Conservation (phyloP, 1,140 invertebrate species). For the Drosophila quadrilineata region DNA sequence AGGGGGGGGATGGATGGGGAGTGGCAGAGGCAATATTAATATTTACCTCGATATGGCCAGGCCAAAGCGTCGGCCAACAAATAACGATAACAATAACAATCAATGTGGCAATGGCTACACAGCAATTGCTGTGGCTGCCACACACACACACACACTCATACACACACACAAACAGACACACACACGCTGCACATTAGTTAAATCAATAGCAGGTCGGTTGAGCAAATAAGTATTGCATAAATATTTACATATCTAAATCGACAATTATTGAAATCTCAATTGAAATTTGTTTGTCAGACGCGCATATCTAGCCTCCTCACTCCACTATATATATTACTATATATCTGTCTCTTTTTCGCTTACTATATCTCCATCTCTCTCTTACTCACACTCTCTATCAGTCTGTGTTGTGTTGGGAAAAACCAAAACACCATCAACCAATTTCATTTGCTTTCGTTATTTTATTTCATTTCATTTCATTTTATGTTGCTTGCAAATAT, state of each 20-base stretch:
- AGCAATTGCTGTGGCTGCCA: slow-evolving; percentile 8
- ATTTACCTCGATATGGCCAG: slow-evolving; percentile 36
- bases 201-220: slow-evolving; percentile 57
- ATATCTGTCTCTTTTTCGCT: no score
- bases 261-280: slow-evolving; percentile 80
- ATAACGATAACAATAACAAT: neutral
- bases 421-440: no score
- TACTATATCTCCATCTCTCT: no score
- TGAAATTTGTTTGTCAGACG: slow-evolving; percentile 68
- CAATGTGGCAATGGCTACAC: neutral
- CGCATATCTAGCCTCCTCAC: no score
- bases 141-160: no score
- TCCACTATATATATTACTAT: neutral
- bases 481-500: no score
- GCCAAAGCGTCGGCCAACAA: neutral
- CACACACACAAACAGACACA: no score
- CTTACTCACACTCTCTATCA: no score
- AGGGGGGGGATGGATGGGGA: no score
- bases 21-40: slow-evolving; percentile 37
- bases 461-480: no score
- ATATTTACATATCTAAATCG: slow-evolving; percentile 80
- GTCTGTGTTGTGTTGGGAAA: no score
- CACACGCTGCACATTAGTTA: slow-evolving; percentile 61
- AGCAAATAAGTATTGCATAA: slow-evolving; percentile 72
- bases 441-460: no score